phyloP scores from a whole-genome alignment of 1,140 invertebrate genomes.

The Trachymyrmex septentrionalis region DNA sequence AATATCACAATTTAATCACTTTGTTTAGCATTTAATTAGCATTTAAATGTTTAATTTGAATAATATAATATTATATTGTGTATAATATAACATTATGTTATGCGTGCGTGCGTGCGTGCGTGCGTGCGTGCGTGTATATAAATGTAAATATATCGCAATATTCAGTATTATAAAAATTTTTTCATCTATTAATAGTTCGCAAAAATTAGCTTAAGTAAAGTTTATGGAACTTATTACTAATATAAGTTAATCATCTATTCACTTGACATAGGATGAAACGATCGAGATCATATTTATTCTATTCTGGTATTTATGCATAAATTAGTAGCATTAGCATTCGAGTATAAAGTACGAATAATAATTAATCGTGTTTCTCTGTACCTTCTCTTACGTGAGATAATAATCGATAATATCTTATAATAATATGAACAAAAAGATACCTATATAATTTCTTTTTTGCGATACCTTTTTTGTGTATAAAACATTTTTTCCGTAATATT shows the following conservation, averaged over 20 bases:
- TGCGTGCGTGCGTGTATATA: too few relatives aligned
- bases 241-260: not conserved
- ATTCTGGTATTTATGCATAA: slow-evolving; percentile 4
- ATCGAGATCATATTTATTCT: slow-evolving; percentile 21
- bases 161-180: not conserved
- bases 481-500: not conserved
- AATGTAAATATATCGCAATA: not conserved
- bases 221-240: slow-evolving; percentile 9
- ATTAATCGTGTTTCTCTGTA: not conserved
- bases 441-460: not conserved
- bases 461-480: not conserved
- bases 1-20: slow-evolving; percentile 4
- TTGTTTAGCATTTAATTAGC: not conserved
- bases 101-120: too few relatives aligned
- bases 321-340: slow-evolving; percentile 14
- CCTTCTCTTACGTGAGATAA: not conserved
- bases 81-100: not conserved
- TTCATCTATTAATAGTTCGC: not conserved
- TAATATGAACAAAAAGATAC: not conserved
- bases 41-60: slow-evolving; percentile 18
- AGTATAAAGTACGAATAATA: slow-evolving; percentile 18
- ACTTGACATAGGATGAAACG: not conserved
- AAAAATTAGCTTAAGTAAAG: not conserved
- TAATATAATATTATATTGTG: not conserved
- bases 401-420: slow-evolving; percentile 11